Evolutionary conservation across 1,140 invertebrate genomes (phyloP).

Genomic region (Leptestheria dahalacensis): DNA sequence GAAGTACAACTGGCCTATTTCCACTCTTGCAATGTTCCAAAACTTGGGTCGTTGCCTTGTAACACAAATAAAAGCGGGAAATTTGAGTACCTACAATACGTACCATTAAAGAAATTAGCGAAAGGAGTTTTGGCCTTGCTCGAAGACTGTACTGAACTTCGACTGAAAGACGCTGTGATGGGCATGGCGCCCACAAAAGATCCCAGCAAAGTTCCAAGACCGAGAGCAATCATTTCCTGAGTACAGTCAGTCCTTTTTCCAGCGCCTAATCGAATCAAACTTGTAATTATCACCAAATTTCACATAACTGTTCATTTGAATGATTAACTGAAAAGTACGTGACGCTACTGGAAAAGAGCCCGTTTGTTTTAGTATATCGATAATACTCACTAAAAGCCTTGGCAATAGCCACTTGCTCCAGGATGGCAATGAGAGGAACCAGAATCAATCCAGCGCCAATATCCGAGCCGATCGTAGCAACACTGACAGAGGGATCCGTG

Average conservation of each 20-base stretch:
- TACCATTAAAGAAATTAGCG: conserved; percentile 49
- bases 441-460: conserved; percentile 56
- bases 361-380: no score
- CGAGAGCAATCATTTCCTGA: conserved; percentile 56
- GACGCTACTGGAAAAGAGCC: no score
- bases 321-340: not conserved
- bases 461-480: conserved; percentile 52
- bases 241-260: conserved; percentile 46
- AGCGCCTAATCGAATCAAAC: conserved; percentile 27
- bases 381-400: conserved; percentile 69
- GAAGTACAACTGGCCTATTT: not conserved
- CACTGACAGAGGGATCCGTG: conserved; percentile 24
- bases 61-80: not conserved
- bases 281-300: not conserved
- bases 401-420: conserved; percentile 71
- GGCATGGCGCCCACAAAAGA: conserved; percentile 60
- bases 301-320: not conserved
- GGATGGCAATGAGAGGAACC: conserved; percentile 61
- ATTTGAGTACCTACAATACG: not conserved
- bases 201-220: conserved; percentile 53
- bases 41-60: no score
- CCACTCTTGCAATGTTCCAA: not conserved
- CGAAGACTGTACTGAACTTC: conserved; percentile 58
- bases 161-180: conserved; percentile 58
- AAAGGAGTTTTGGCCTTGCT: conserved; percentile 58